Conservation (phyloP, 2,113 vertebrate genomes). For the Aix galericulata region DNA sequence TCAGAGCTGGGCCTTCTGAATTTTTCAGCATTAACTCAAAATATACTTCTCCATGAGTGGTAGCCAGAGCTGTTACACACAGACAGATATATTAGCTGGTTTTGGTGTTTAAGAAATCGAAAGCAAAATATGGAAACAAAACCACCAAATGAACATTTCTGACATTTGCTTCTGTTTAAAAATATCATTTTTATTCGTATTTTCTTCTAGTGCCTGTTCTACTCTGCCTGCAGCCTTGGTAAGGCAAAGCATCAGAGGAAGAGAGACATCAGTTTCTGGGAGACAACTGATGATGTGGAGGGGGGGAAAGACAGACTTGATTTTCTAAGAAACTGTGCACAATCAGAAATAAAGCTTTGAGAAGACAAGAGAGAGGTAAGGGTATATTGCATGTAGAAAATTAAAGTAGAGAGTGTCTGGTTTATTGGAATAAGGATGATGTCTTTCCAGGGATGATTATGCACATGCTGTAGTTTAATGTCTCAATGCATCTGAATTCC, state of each 20-base stretch:
- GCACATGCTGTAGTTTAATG: too few species aligned
- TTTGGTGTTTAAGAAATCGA: background rate
- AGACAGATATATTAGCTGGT: background rate
- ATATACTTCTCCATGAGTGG: background rate
- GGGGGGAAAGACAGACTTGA: background rate
- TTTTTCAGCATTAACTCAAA: conserved; percentile 16
- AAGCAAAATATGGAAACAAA: background rate
- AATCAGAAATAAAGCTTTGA: background rate
- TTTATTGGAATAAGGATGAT: background rate
- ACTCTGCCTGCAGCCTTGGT: background rate
- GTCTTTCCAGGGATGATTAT: background rate
- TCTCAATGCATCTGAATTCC: background rate
- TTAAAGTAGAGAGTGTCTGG: background rate
- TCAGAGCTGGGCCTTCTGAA: background rate
- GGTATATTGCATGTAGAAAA: background rate
- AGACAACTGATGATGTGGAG: background rate
- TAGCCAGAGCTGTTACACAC: background rate
- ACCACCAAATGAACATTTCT: background rate
- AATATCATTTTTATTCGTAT: background rate
- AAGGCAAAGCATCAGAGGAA: background rate
- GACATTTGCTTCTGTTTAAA: background rate
- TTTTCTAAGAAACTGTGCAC: background rate
- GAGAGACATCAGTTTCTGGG: background rate
- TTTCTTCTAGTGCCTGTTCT: background rate
- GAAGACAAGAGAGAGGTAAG: background rate